A percentile compares a stretch with the other conserved stretches of the same genome.
Evolutionary conservation across 2,797 vertebrate species (phyloP).

Genomic region (Champsocephalus esox): DNA sequence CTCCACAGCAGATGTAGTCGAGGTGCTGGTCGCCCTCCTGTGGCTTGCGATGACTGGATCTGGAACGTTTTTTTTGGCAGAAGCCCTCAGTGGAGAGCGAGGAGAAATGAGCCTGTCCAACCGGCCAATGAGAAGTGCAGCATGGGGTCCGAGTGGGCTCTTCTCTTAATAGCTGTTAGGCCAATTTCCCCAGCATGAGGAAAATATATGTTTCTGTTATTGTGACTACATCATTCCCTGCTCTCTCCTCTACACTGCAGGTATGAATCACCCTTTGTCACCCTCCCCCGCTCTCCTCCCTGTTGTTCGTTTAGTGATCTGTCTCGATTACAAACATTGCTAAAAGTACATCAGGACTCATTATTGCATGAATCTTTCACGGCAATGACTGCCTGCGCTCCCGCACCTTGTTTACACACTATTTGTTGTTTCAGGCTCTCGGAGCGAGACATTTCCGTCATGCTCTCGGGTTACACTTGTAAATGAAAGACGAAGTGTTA

Average conservation of each 20-base stretch:
- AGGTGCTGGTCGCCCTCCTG: constrained; percentile 35
- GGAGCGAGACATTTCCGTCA: constrained; percentile 44
- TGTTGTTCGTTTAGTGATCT: constrained; percentile 68
- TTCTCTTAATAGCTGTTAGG: constrained; percentile 71
- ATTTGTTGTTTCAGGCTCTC: constrained; percentile 57
- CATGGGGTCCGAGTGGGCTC: constrained; percentile 31
- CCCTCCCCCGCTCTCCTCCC: constrained; percentile 63
- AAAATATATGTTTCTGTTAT: constrained; percentile 62
- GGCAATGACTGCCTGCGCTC: constrained; percentile 31
- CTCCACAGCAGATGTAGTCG: constrained; percentile 10
- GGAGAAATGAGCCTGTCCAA: constrained; percentile 68
- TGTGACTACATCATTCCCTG: constrained; percentile 74
- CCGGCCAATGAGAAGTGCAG: constrained; percentile 51
- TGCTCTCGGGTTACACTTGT: constrained; percentile 60
- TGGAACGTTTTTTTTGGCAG: constrained; percentile 59
- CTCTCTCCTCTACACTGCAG: constrained; percentile 60
- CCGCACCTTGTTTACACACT: constrained; percentile 45
- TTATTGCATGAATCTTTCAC: constrained; percentile 66
- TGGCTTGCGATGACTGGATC: constrained; percentile 54
- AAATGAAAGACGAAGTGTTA: constrained; percentile 63
- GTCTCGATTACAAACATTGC: constrained; percentile 74
- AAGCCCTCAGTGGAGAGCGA: constrained; percentile 55
- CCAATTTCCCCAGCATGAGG: constrained; percentile 58
- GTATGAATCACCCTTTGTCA: constrained; percentile 79
- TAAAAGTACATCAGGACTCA: constrained; percentile 73